phyloP scores from a whole-genome alignment of 1,140 invertebrate genomes.

The Lamellibrachia luymesi region DNA sequence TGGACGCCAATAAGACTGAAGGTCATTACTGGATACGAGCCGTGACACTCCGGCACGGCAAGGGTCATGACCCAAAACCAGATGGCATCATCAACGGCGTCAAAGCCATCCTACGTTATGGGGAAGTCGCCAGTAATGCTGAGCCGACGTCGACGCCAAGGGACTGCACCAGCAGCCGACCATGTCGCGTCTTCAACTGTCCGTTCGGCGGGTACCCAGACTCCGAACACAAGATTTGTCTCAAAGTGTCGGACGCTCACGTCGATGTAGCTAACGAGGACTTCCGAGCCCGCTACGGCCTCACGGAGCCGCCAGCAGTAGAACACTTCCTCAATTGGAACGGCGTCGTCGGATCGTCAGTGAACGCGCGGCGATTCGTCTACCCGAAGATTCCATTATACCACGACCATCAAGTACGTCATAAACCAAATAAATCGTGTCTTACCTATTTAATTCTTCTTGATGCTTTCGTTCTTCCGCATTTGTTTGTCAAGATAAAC shows the following conservation, averaged over 20 bases:
- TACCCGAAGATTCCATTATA: not conserved
- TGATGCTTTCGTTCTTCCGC: too few species aligned
- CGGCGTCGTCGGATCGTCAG: constrained; percentile 13
- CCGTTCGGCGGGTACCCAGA: constrained; percentile 16
- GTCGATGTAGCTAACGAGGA: not conserved
- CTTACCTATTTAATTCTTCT: too few species aligned
- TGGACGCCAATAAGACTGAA: not conserved
- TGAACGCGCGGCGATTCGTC: constrained; percentile 13
- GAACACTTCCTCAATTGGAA: constrained; percentile 22
- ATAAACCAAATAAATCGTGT: not conserved
- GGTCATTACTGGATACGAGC: constrained; percentile 10
- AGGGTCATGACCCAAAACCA: not conserved
- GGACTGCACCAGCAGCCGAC: not conserved
- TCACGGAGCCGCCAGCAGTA: not conserved
- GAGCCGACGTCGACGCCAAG: constrained; percentile 18
- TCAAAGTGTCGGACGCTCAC: not conserved
- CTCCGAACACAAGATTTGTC: not conserved
- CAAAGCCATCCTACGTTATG: constrained; percentile 8
- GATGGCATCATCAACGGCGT: constrained; percentile 7
- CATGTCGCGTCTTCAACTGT: constrained; percentile 21
- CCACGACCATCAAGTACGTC: not conserved
- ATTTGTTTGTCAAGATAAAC: too few species aligned
- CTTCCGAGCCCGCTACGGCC: not conserved
- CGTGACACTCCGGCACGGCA: not conserved
- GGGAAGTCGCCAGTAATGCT: not conserved